Conservation (phyloP, 2,113 vertebrate species). For the Trachemys scripta region DNA sequence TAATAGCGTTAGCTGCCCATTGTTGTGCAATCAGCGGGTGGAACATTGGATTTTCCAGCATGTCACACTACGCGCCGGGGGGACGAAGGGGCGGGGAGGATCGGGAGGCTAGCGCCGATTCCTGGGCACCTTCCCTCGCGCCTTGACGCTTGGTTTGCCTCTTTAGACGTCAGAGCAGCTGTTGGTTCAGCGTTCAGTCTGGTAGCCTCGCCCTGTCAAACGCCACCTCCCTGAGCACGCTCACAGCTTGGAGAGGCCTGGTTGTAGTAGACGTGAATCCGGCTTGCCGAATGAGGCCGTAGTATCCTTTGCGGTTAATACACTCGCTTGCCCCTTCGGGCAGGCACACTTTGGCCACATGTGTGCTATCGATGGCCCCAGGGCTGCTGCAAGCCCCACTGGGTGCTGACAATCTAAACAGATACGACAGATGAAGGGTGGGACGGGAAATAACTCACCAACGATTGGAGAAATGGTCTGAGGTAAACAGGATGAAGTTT, state of each 20-base stretch:
- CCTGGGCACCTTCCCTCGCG: neutral
- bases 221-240: neutral
- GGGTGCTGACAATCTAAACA: neutral
- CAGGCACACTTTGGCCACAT: too few species aligned
- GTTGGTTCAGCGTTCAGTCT: rapidly evolving
- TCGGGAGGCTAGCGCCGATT: neutral
- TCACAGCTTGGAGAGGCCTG: neutral
- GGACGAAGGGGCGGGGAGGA: too few species aligned
- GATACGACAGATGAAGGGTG: neutral
- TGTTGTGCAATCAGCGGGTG: neutral
- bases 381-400: too few species aligned
- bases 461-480: too few species aligned
- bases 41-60: neutral
- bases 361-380: too few species aligned
- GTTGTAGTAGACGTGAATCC: neutral
- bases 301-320: neutral
- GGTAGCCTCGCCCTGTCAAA: rapidly evolving
- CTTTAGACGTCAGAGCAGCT: rapidly evolving
- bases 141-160: neutral
- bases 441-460: neutral
- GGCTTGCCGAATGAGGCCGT: too few species aligned
- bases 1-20: neutral
- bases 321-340: neutral
- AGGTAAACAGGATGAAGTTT: too few species aligned
- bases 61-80: neutral